These are phyloP conservation scores for Heliconius nattereri DNA, from an alignment of 1,140 invertebrate species.

Conservation along the genomic window DNA sequence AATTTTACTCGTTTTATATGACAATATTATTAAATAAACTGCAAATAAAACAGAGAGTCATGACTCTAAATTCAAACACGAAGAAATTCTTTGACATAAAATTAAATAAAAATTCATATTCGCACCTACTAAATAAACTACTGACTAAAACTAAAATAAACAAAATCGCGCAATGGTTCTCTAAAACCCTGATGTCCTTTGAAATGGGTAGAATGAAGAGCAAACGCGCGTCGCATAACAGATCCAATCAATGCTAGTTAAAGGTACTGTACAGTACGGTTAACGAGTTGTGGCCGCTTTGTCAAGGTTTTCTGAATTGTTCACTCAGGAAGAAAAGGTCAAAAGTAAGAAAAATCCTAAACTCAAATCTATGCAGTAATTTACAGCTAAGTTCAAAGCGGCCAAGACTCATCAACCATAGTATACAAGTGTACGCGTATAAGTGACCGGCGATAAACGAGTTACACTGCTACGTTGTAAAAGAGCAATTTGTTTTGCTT, in stretches of 20 bases:
- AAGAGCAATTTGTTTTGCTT: slow-evolving; percentile 7
- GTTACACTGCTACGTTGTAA: slow-evolving; percentile 13
- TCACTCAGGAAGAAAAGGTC: too few species aligned
- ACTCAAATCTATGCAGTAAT: too few species aligned
- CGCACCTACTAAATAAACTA: background rate
- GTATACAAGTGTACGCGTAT: slow-evolving; percentile 26
- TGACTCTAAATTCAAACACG: too few species aligned
- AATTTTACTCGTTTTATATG: background rate
- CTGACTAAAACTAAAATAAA: slow-evolving; percentile 2
- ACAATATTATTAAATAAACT: too few species aligned
- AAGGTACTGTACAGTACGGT: slow-evolving; percentile 22
- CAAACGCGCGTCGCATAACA: slow-evolving; percentile 37
- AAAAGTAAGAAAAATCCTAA: too few species aligned
- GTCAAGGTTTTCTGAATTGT: too few species aligned
- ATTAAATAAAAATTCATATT: background rate
- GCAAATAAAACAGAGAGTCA: too few species aligned
- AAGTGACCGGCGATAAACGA: slow-evolving; percentile 24
- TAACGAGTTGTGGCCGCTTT: too few species aligned
- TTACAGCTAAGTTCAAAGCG: too few species aligned
- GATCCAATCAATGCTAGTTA: slow-evolving; percentile 45
- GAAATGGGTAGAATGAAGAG: slow-evolving; percentile 41
- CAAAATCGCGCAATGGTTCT: slow-evolving; percentile 18
- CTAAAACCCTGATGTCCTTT: slow-evolving; percentile 40
- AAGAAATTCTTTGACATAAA: too few species aligned
- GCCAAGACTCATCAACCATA: background rate